Evolutionary conservation across 2,888 invertebrate genomes (phyloP), one percentile per base, ranked within the genome.

Genomic region (Drosophila testacea): DNA sequence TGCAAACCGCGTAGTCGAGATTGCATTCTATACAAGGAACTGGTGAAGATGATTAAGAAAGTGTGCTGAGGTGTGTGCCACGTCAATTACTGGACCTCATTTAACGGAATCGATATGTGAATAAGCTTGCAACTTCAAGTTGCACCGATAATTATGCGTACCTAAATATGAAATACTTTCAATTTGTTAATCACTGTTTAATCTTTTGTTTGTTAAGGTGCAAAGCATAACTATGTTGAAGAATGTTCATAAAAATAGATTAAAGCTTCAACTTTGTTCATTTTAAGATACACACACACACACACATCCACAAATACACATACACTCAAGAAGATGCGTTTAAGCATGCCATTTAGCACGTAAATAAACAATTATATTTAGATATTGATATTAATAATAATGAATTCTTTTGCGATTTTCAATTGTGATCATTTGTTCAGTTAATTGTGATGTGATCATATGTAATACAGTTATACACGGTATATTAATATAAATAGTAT

Each of bases 1-100:
- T 97, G 97, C 93, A 98, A 98, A 91, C 97, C 97, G 0, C 94
- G 95, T 42, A 95, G 95, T 80, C 93, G 96, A 28, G 92, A 93
- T 51, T 96, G 96, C 81, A 94, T 95, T 68, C 92, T 96, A 4
- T 96, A 96, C 92, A 94, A 93, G 50, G 95, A 96, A 90, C 92
- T 96, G 39, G 93, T 95, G 34, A 93, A 94, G 65, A 93, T 96
- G 79, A 95, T 96, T 64, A 92, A 93, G 69, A 91, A 92, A 87
- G 91, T 92, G 78, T 92, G 91, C 83, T 92, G 77, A 86, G 22
- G 9, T n/a, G 16, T 48, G 44, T 42, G 11, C 9, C 13, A 46
- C 59, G 46, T 61, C 46, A 52, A 54, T 66, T 63, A 41, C 47
- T 55, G 30, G 72, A 79, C 85, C 85, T 84, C 75, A 51, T 48